Percentiles rank a stretch among this genome's conserved stretches.
Conservation (phyloP, 2,888 invertebrate species). For the Chirona hameri region DNA sequence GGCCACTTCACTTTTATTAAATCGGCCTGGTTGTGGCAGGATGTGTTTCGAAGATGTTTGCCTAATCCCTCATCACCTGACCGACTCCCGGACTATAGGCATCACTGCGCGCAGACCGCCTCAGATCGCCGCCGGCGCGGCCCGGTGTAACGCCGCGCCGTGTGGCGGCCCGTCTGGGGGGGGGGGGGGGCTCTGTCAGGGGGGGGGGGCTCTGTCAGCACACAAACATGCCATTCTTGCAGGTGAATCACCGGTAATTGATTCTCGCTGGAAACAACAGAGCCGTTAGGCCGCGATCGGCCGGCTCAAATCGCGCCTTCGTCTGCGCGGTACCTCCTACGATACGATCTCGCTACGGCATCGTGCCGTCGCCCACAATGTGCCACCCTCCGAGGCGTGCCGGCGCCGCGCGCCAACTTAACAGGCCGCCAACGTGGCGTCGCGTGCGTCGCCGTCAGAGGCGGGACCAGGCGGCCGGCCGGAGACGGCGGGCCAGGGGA, state of each 20-base stretch:
- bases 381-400: neutral
- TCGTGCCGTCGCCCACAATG: neutral
- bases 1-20: too few relatives aligned
- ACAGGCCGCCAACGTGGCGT: neutral
- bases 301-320: neutral
- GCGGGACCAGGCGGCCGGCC: neutral
- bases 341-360: too few relatives aligned
- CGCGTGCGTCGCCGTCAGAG: constrained; percentile 9
- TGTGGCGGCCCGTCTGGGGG: neutral
- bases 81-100: too few relatives aligned
- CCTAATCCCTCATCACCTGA: too few relatives aligned
- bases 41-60: too few relatives aligned
- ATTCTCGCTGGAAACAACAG: constrained; percentile 1
- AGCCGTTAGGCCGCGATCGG: neutral
- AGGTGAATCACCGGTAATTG: constrained; percentile 25
- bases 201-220: constrained; percentile 2
- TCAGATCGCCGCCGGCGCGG: too few relatives aligned
- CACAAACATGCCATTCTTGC: constrained; percentile 27
- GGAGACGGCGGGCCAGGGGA: neutral
- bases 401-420: neutral
- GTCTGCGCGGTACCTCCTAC: neutral
- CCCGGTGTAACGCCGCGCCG: neutral
- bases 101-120: too few relatives aligned
- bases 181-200: neutral
- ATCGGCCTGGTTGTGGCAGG: too few relatives aligned